phyloP scores from a whole-genome alignment of 2,113 vertebrate genomes.

The Limanda limanda region DNA sequence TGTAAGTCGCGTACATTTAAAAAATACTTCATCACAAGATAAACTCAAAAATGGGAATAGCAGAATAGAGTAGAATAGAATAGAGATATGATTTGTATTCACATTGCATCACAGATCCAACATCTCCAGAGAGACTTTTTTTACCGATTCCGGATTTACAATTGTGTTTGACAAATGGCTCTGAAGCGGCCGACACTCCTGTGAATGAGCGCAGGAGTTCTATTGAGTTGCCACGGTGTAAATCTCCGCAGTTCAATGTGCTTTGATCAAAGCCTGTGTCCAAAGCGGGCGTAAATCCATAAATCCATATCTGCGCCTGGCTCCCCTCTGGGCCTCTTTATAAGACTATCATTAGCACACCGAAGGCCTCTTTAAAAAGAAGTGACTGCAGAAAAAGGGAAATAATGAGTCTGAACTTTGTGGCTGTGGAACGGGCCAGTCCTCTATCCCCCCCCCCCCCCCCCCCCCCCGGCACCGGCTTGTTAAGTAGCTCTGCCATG shows the following conservation, averaged over 20 bases:
- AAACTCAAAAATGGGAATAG: background rate
- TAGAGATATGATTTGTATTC: conserved; percentile 27
- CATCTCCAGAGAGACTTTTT: conserved; percentile 39
- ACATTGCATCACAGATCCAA: conserved; percentile 17
- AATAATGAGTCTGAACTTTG: conserved; percentile 80
- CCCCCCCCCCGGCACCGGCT: conserved; percentile 61
- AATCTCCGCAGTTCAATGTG: conserved; percentile 80
- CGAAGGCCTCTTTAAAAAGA: conserved; percentile 73
- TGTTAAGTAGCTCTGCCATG: conserved; percentile 64
- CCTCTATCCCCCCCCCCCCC: conserved; percentile 54
- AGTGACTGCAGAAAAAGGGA: conserved; percentile 64
- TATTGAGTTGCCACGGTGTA: conserved; percentile 73
- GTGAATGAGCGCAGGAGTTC: conserved; percentile 58
- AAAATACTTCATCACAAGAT: background rate
- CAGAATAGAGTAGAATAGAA: background rate
- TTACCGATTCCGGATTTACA: conserved; percentile 57
- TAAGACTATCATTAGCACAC: conserved; percentile 76
- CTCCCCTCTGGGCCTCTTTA: conserved; percentile 70
- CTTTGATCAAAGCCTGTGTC: conserved; percentile 79
- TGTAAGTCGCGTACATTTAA: too few relatives aligned
- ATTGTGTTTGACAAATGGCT: conserved; percentile 72
- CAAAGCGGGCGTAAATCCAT: conserved; percentile 74
- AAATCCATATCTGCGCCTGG: conserved; percentile 75
- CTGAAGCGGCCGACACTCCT: conserved; percentile 56
- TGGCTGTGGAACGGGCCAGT: conserved; percentile 53